These are phyloP conservation scores for Oreochromis mossambicus DNA, from an alignment of 2,797 vertebrate genomes.

Conservation along the genomic window DNA sequence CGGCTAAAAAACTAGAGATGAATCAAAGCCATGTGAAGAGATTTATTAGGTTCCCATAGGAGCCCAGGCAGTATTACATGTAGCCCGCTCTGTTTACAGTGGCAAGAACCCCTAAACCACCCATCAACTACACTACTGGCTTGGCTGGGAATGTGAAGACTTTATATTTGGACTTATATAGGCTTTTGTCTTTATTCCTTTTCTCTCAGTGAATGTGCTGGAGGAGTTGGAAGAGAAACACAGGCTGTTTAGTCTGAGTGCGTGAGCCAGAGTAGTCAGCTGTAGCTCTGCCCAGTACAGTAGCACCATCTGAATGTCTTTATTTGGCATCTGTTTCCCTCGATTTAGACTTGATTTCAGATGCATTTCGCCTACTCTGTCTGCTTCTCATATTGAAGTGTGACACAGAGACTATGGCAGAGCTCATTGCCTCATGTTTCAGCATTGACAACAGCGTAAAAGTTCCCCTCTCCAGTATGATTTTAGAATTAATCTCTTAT, in stretches of 20 bases:
- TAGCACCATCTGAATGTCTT: slow-evolving; percentile 75
- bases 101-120: slow-evolving; percentile 76
- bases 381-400: slow-evolving; percentile 57
- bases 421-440: slow-evolving; percentile 27
- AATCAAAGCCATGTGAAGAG: slow-evolving; percentile 81
- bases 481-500: slow-evolving; percentile 69
- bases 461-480: slow-evolving; percentile 10
- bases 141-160: slow-evolving; percentile 77
- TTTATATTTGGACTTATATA: slow-evolving; percentile 76
- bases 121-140: slow-evolving; percentile 77
- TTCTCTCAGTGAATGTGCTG: slow-evolving; percentile 59
- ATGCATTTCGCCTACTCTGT: slow-evolving; percentile 55
- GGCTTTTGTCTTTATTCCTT: slow-evolving; percentile 69
- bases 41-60: slow-evolving; percentile 80
- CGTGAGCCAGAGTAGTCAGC: slow-evolving; percentile 68
- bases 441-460: slow-evolving; percentile 32
- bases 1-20: slow-evolving; percentile 77
- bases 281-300: slow-evolving; percentile 73
- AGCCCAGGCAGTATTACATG: slow-evolving; percentile 76
- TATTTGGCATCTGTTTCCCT: slow-evolving; percentile 75
- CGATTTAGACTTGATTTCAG: slow-evolving; percentile 63
- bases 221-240: slow-evolving; percentile 69
- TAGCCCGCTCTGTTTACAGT: slow-evolving; percentile 77
- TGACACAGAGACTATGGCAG: slow-evolving; percentile 25
- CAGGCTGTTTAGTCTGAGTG: slow-evolving; percentile 74